These are phyloP conservation scores for Orussus abietinus DNA, from an alignment of 1,140 invertebrate genomes.

Conservation along the genomic window DNA sequence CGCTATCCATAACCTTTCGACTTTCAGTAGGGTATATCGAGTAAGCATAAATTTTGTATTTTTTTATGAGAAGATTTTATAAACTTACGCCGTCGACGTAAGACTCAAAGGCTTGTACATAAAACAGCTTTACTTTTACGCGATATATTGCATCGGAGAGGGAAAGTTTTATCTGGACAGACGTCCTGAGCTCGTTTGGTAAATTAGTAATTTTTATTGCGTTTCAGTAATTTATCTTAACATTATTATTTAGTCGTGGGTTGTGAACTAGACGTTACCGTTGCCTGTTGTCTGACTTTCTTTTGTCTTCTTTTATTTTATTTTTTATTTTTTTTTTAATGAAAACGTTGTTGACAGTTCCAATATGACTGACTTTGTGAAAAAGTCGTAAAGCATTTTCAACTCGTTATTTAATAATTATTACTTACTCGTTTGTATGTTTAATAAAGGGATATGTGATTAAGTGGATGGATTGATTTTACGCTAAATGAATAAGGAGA, in stretches of 20 bases:
- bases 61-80: constrained; percentile 25
- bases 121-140: constrained; percentile 3
- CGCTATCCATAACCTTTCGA: too few relatives aligned
- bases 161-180: too few relatives aligned
- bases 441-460: constrained; percentile 34
- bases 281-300: constrained; percentile 16
- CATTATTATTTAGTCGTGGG: constrained; percentile 25
- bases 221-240: constrained; percentile 20
- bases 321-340: constrained; percentile 15
- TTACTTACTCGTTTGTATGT: constrained; percentile 24
- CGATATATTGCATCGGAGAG: background rate
- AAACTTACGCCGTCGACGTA: background rate
- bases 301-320: constrained; percentile 3
- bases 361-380: constrained; percentile 25
- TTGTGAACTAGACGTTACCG: constrained; percentile 31
- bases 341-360: constrained; percentile 23
- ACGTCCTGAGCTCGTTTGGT: constrained; percentile 13
- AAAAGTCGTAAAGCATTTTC: constrained; percentile 28
- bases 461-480: too few relatives aligned
- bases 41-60: constrained; percentile 37
- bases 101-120: too few relatives aligned
- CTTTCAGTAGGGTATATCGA: too few relatives aligned
- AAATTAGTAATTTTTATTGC: constrained; percentile 5
- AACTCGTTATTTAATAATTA: constrained; percentile 35
- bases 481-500: too few relatives aligned